Evolutionary conservation across 92 coral and sea anemone genomes (phyloP).

Genomic region (Micromussa lordhowensis): DNA sequence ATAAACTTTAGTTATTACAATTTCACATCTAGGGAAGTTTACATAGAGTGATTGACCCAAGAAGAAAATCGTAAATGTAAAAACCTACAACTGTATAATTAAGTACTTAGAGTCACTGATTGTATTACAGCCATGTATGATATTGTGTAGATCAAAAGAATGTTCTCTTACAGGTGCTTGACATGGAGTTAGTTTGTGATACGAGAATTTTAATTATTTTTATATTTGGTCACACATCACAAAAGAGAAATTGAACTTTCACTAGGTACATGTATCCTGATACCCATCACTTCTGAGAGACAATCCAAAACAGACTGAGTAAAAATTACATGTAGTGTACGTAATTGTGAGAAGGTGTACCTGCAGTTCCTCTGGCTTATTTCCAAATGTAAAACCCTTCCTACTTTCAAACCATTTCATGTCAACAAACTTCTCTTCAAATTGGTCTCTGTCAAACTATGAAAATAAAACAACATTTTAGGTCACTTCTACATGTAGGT

Average conservation of each 20-base stretch:
- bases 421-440: conserved; percentile 93
- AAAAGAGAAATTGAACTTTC: conserved; percentile 8
- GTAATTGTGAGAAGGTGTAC: background rate
- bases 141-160: background rate
- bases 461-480: background rate
- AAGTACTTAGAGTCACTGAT: too few relatives aligned
- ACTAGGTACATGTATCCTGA: conserved; percentile 8
- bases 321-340: background rate
- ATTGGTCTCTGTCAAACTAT: conserved; percentile 93
- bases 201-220: too few relatives aligned
- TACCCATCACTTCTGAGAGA: background rate
- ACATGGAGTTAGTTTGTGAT: too few relatives aligned
- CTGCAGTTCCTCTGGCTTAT: conserved; percentile 23
- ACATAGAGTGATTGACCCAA: too few relatives aligned
- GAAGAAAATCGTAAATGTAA: too few relatives aligned
- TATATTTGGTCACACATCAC: background rate
- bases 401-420: conserved; percentile 94
- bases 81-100: too few relatives aligned
- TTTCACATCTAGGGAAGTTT: too few relatives aligned
- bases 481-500: too few relatives aligned
- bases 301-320: background rate
- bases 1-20: too few relatives aligned
- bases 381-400: conserved; percentile 36
- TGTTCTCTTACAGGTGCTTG: too few relatives aligned
- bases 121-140: too few relatives aligned